Conservation (phyloP, 2,113 vertebrate species). For the Mixornis gularis region DNA sequence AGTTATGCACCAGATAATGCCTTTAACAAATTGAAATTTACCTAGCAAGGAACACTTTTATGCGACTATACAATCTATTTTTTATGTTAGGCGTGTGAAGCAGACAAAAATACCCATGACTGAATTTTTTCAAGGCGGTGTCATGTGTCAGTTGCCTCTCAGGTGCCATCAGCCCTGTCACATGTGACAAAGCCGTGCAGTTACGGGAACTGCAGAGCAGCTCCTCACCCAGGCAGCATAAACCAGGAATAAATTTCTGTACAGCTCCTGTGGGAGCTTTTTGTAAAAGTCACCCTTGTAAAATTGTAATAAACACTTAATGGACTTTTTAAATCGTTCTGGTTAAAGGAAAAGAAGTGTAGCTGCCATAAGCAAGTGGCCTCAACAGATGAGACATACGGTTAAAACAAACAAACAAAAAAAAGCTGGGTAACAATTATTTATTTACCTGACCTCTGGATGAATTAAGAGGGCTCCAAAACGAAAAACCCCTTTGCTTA, state of each 20-base stretch:
- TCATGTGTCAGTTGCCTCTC: background rate
- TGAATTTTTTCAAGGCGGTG: background rate
- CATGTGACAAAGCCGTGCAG: fast-evolving
- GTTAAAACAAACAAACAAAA: background rate
- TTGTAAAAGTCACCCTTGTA: background rate
- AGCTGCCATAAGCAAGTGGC: background rate
- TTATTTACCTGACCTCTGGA: background rate
- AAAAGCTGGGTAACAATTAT: background rate
- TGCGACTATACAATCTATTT: background rate
- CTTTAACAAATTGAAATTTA: background rate
- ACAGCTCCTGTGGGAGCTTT: background rate
- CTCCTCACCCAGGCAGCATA: background rate
- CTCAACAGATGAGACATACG: background rate
- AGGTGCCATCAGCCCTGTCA: background rate
- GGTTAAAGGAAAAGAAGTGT: background rate
- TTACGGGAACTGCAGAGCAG: background rate
- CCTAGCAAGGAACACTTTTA: background rate
- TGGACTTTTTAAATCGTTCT: background rate
- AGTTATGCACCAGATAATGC: background rate
- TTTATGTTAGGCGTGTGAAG: background rate
- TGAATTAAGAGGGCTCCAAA: background rate
- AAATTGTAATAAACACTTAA: background rate
- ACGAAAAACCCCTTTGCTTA: background rate
- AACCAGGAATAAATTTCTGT: background rate
- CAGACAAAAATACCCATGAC: background rate